Conservation (phyloP, 2,888 invertebrate species). For the Nomada ruficornis region DNA sequence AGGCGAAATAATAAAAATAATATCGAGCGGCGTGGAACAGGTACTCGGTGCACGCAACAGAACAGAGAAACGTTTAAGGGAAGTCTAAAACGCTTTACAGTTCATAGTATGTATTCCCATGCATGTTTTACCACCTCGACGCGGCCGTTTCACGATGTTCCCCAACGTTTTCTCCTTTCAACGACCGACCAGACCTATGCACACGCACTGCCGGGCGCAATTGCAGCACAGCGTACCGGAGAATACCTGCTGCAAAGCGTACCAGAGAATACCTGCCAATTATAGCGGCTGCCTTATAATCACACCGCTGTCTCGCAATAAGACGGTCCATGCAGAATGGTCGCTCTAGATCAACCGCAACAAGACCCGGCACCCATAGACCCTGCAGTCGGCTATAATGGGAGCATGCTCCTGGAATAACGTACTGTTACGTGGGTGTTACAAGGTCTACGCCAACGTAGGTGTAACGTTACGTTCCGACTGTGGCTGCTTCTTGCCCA, state of each 20-base stretch:
- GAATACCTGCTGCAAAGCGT: constrained; percentile 32
- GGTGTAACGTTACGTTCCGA: constrained; percentile 49
- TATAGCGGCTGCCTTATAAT: constrained; percentile 64
- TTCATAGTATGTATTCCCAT: constrained; percentile 44
- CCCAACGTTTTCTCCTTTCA: constrained; percentile 1
- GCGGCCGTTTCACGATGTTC: constrained; percentile 19
- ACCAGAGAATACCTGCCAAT: constrained; percentile 50
- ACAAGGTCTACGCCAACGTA: constrained; percentile 54
- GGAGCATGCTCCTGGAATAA: constrained; percentile 69
- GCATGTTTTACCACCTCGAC: constrained; percentile 48
- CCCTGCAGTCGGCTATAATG: constrained; percentile 65
- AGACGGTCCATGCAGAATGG: constrained; percentile 57
- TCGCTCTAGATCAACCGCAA: constrained; percentile 70
- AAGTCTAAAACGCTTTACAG: constrained; percentile 36
- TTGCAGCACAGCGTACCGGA: constrained; percentile 6
- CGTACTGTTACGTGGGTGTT: constrained; percentile 66
- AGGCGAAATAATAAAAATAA: neutral
- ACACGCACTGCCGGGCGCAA: constrained; percentile 19
- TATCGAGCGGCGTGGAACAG: neutral
- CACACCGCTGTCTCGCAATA: constrained; percentile 57
- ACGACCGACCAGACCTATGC: neutral
- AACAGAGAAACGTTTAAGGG: constrained; percentile 15
- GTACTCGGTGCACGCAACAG: neutral
- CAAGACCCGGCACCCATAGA: constrained; percentile 62
- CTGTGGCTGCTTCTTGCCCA: constrained; percentile 27